Evolutionary conservation across 2,113 vertebrate species (phyloP).

Genomic region (Cariama cristata): DNA sequence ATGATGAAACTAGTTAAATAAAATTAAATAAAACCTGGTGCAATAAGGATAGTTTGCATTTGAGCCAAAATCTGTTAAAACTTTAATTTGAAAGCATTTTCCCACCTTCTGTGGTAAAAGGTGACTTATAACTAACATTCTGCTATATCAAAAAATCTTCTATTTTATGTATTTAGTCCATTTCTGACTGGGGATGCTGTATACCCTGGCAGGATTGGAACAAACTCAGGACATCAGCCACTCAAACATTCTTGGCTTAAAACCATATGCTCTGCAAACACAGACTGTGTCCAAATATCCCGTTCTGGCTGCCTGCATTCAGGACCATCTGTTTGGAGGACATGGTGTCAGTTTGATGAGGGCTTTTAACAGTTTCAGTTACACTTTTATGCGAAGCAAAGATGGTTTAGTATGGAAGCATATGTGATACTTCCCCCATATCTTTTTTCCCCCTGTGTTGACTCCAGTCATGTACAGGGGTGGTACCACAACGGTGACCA

Average conservation of each 20-base stretch:
- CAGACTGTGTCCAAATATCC: background rate
- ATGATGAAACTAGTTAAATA: background rate
- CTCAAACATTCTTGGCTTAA: conserved; percentile 2
- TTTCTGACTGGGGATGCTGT: background rate
- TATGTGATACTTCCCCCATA: background rate
- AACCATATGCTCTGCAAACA: background rate
- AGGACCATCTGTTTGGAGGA: background rate
- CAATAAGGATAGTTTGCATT: background rate
- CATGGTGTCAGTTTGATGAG: background rate
- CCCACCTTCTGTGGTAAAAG: background rate
- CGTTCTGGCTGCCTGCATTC: background rate
- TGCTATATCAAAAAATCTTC: background rate
- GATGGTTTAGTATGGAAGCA: background rate
- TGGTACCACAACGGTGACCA: background rate
- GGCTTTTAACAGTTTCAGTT: background rate
- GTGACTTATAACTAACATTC: background rate
- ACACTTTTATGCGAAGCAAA: background rate
- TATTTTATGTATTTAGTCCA: background rate
- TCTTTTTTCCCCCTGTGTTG: background rate
- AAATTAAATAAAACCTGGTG: background rate
- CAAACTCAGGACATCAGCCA: background rate
- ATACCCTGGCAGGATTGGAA: background rate
- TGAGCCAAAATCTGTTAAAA: background rate
- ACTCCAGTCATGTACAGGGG: background rate
- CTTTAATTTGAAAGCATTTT: background rate